Conservation (phyloP, 1,140 invertebrate genomes). For the Dendroctonus ponderosae region DNA sequence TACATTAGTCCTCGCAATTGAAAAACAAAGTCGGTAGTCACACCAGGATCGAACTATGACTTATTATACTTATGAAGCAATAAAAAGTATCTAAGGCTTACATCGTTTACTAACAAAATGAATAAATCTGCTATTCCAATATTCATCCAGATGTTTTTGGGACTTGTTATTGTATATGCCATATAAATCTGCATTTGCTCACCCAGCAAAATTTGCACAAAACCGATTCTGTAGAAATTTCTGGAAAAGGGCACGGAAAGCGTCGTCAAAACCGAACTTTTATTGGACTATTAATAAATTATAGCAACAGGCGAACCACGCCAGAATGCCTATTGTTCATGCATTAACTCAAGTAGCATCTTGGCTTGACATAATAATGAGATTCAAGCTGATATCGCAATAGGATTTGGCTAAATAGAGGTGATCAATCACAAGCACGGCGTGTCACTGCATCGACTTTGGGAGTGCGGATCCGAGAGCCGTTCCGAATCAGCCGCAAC, state of each 20-base stretch:
- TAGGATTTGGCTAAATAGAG: conserved; percentile 51
- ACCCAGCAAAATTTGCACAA: too few relatives aligned
- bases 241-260: conserved; percentile 12
- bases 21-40: conserved; percentile 31
- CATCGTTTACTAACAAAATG: too few relatives aligned
- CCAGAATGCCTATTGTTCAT: conserved; percentile 50
- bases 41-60: conserved; percentile 17
- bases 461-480: conserved; percentile 24
- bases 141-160: too few relatives aligned
- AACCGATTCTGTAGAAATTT: not conserved
- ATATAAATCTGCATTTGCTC: too few relatives aligned
- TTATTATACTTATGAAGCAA: not conserved
- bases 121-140: too few relatives aligned
- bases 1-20: conserved; percentile 33
- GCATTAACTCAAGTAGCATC: conserved; percentile 52
- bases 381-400: conserved; percentile 50
- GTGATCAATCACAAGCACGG: conserved; percentile 49
- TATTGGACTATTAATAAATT: conserved; percentile 53
- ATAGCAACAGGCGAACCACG: conserved; percentile 50
- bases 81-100: too few relatives aligned
- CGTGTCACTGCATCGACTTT: conserved; percentile 46
- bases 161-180: too few relatives aligned
- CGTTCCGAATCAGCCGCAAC: conserved; percentile 33
- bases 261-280: conserved; percentile 41
- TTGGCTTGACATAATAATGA: conserved; percentile 52